Conservation (phyloP, 2,888 invertebrate genomes). For the Xanthia togata region DNA sequence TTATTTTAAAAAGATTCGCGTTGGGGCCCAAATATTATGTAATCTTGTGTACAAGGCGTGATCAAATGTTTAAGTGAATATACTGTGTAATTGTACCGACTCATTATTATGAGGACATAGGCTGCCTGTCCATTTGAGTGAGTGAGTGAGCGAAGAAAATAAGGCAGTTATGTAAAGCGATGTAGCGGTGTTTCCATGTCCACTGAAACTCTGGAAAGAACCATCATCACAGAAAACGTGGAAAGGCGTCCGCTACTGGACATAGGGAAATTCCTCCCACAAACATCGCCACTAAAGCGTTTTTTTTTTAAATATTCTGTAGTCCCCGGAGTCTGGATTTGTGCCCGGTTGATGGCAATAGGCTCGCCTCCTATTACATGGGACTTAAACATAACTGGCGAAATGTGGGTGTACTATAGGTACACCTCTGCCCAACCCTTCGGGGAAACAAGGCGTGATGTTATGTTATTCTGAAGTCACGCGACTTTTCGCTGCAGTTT, state of each 20-base stretch:
- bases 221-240: not conserved
- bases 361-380: no score
- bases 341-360: no score
- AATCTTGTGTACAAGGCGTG: slow-evolving; percentile 54
- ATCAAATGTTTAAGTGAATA: slow-evolving; percentile 40
- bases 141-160: not conserved
- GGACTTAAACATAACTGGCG: no score
- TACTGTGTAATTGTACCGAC: slow-evolving; percentile 13
- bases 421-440: no score
- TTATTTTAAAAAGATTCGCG: slow-evolving; percentile 41
- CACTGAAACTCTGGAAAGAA: not conserved
- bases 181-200: not conserved
- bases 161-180: not conserved
- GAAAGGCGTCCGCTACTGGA: not conserved
- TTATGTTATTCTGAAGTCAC: no score
- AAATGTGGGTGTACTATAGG: no score
- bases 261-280: not conserved
- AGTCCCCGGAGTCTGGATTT: no score
- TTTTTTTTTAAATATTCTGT: no score
- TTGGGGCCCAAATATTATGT: slow-evolving; percentile 36
- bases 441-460: no score
- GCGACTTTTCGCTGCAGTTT: not conserved
- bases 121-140: slow-evolving; percentile 5
- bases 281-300: not conserved
- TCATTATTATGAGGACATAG: slow-evolving; percentile 11